phyloP scores from a whole-genome alignment of 1,140 invertebrate genomes.

The Cotesia chilonis region DNA sequence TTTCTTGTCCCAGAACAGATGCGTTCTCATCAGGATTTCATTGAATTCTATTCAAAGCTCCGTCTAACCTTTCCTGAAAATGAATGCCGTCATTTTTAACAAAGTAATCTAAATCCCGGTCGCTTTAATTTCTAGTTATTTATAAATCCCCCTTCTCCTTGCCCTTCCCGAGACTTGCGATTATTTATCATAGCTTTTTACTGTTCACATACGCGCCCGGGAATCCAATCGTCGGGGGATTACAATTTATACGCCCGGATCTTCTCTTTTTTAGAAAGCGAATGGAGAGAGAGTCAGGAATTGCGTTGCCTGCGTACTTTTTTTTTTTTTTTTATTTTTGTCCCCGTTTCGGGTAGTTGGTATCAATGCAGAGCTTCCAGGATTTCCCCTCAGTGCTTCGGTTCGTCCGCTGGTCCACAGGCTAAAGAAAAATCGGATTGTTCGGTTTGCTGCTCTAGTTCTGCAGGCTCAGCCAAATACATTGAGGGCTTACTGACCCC shows the following conservation, averaged over 20 bases:
- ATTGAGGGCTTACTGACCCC: constrained; percentile 25
- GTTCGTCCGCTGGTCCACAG: not conserved
- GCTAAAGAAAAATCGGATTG: constrained; percentile 47
- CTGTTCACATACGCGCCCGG: constrained; percentile 9
- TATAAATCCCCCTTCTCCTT: too few relatives aligned
- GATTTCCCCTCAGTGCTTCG: not conserved
- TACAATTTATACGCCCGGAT: constrained; percentile 42
- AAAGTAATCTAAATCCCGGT: too few relatives aligned
- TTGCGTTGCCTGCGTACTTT: not conserved
- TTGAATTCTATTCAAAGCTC: too few relatives aligned
- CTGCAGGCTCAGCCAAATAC: constrained; percentile 50
- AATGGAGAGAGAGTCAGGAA: not conserved
- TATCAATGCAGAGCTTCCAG: constrained; percentile 1
- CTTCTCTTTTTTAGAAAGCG: not conserved
- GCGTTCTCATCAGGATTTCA: too few relatives aligned
- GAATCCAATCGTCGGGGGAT: constrained; percentile 40
- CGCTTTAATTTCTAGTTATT: too few relatives aligned
- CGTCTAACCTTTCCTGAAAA: too few relatives aligned
- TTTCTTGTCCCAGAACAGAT: constrained; percentile 5
- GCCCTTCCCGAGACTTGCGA: too few relatives aligned
- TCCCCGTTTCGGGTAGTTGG: not conserved
- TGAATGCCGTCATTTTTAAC: too few relatives aligned
- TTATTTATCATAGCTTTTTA: too few relatives aligned
- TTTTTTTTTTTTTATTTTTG: not conserved
- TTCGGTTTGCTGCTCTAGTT: constrained; percentile 54